Conservation (phyloP, 2,113 vertebrate genomes). For the Oryzias melastigma region DNA sequence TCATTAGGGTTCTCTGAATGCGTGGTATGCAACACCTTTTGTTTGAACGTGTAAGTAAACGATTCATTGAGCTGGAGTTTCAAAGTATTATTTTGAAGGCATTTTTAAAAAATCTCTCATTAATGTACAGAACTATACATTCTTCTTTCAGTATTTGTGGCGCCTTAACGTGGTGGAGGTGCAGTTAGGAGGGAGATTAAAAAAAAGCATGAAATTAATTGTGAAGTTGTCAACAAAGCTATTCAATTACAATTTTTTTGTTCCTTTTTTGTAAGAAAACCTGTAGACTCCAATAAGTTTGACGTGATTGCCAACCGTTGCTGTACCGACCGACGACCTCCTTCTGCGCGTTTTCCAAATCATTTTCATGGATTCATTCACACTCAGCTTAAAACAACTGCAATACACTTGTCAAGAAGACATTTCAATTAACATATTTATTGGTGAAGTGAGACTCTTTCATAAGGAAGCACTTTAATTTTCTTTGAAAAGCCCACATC, state of each 20-base stretch:
- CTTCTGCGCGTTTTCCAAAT: slow-evolving; percentile 40
- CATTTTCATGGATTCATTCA: slow-evolving; percentile 10
- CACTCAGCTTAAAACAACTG: slow-evolving; percentile 28
- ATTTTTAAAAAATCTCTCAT: slow-evolving; percentile 57
- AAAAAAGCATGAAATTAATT: slow-evolving; percentile 64
- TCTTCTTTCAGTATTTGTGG: slow-evolving; percentile 66
- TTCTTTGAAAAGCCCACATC: slow-evolving; percentile 39
- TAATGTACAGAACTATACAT: slow-evolving; percentile 55
- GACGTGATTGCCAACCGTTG: slow-evolving; percentile 31
- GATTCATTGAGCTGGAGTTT: slow-evolving; percentile 62
- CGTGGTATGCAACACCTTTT: slow-evolving; percentile 56
- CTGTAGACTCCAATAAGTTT: slow-evolving; percentile 29
- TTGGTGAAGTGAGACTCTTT: slow-evolving; percentile 32
- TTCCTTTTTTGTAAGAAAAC: slow-evolving; percentile 41
- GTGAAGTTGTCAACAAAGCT: slow-evolving; percentile 47
- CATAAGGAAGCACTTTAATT: slow-evolving; percentile 34
- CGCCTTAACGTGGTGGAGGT: slow-evolving; percentile 51
- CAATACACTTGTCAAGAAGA: slow-evolving; percentile 48
- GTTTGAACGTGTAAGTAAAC: slow-evolving; percentile 59
- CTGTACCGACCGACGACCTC: slow-evolving; percentile 14
- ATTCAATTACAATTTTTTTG: slow-evolving; percentile 18
- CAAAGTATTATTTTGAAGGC: slow-evolving; percentile 22
- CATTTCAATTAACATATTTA: slow-evolving; percentile 25
- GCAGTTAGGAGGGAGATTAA: slow-evolving; percentile 29
- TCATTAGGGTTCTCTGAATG: slow-evolving; percentile 37